phyloP scores from a whole-genome alignment of 2,797 vertebrate species.

The Buceros bicornis region DNA sequence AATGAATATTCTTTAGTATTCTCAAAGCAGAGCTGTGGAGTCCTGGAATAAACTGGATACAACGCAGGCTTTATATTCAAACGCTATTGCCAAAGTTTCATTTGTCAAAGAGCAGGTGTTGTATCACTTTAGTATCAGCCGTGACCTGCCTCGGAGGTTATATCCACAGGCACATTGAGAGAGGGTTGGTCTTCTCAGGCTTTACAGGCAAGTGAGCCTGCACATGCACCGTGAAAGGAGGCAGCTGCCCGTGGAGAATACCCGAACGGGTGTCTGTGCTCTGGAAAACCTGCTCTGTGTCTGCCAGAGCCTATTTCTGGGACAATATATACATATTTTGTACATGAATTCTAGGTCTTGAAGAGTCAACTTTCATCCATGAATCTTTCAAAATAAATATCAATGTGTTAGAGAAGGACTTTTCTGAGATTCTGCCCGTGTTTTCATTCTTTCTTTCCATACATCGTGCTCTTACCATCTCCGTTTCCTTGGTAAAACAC shows the following conservation, averaged over 20 bases:
- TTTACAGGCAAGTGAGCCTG: neutral
- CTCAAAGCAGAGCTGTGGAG: neutral
- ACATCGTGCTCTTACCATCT: neutral
- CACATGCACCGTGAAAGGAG: neutral
- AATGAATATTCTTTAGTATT: constrained; percentile 30
- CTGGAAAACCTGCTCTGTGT: neutral
- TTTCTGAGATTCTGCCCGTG: neutral
- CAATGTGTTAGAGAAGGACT: neutral
- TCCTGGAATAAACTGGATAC: neutral
- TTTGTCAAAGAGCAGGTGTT: neutral
- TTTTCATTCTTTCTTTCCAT: neutral
- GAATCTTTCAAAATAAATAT: neutral
- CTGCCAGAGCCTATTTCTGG: neutral
- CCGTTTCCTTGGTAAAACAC: neutral
- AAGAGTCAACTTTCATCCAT: neutral
- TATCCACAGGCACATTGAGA: neutral
- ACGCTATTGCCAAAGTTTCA: neutral
- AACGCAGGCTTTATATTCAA: neutral
- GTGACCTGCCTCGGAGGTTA: neutral
- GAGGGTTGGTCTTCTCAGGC: neutral
- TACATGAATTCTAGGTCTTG: neutral
- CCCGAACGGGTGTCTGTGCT: neutral
- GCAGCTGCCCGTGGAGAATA: neutral
- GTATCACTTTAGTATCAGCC: neutral
- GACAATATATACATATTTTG: fast-evolving